phyloP scores from a whole-genome alignment of 2,797 vertebrate species.

The Thunnus albacares region DNA sequence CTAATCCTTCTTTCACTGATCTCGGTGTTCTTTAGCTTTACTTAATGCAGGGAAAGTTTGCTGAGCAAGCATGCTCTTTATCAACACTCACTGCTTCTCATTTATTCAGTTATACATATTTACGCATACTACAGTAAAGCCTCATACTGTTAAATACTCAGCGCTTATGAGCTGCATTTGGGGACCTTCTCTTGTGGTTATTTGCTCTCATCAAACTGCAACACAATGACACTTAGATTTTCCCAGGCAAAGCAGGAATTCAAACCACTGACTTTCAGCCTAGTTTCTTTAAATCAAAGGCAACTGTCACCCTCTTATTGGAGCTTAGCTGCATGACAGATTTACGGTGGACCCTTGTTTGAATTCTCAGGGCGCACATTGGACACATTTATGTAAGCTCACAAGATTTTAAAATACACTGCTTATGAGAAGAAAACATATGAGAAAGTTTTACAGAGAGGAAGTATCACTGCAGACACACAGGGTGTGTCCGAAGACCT shows the following conservation, averaged over 20 bases:
- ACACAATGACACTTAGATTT: slow-evolving; percentile 34
- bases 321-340: slow-evolving; percentile 41
- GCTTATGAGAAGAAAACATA: slow-evolving; percentile 36
- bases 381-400: slow-evolving; percentile 51
- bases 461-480: slow-evolving; percentile 29
- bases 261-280: slow-evolving; percentile 32
- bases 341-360: slow-evolving; percentile 57
- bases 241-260: slow-evolving; percentile 40
- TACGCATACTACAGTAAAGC: slow-evolving; percentile 20
- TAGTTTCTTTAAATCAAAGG: slow-evolving; percentile 21
- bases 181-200: slow-evolving; percentile 8
- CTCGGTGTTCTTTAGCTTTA: slow-evolving; percentile 27
- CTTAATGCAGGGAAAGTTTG: slow-evolving; percentile 39
- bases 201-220: slow-evolving; percentile 15
- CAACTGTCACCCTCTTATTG: not conserved
- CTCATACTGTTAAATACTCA: slow-evolving; percentile 11
- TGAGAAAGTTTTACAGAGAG: slow-evolving; percentile 32
- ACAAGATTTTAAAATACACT: slow-evolving; percentile 24
- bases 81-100: slow-evolving; percentile 41
- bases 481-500: slow-evolving; percentile 56
- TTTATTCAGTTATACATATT: slow-evolving; percentile 59
- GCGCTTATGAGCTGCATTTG: not conserved
- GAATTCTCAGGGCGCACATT: slow-evolving; percentile 43
- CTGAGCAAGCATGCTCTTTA: slow-evolving; percentile 48
- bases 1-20: slow-evolving; percentile 41